Conservation (phyloP, 2,888 invertebrate genomes). For the Copidosoma aretas region DNA sequence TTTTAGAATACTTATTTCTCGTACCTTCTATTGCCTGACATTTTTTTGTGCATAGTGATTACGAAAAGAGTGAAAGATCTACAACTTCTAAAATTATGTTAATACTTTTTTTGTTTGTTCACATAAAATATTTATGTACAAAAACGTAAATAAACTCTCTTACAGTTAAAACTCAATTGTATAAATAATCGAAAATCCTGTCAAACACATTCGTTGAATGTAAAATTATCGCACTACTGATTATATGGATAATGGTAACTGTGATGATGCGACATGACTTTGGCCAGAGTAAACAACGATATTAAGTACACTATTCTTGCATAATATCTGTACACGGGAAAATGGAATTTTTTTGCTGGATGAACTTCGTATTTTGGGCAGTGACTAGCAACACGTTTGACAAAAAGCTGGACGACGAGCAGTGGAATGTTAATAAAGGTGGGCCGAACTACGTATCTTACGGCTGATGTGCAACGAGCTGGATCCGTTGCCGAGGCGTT, state of each 20-base stretch:
- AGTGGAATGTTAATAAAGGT: too few relatives aligned
- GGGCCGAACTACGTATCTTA: slow-evolving; percentile 19
- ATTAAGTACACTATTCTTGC: too few relatives aligned
- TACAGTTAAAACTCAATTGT: background rate
- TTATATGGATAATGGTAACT: too few relatives aligned
- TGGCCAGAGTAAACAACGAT: too few relatives aligned
- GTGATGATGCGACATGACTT: too few relatives aligned
- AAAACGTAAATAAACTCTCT: background rate
- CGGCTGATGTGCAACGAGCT: slow-evolving; percentile 41
- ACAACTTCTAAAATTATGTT: slow-evolving; percentile 9
- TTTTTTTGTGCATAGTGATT: background rate
- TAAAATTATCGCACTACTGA: too few relatives aligned
- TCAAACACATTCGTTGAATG: too few relatives aligned
- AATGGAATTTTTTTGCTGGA: background rate
- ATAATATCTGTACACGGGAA: background rate
- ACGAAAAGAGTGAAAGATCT: background rate
- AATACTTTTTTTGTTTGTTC: slow-evolving; percentile 2
- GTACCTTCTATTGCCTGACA: too few relatives aligned
- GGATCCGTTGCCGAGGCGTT: slow-evolving; percentile 35
- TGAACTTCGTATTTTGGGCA: background rate
- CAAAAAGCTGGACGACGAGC: background rate
- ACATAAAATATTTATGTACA: slow-evolving; percentile 5
- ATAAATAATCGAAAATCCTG: background rate
- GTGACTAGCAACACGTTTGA: slow-evolving; percentile 21
- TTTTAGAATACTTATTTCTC: too few relatives aligned